Base-by-base conservation (phyloP, 2,113 vertebrate species). In the Pluvianellus socialis region DNA sequence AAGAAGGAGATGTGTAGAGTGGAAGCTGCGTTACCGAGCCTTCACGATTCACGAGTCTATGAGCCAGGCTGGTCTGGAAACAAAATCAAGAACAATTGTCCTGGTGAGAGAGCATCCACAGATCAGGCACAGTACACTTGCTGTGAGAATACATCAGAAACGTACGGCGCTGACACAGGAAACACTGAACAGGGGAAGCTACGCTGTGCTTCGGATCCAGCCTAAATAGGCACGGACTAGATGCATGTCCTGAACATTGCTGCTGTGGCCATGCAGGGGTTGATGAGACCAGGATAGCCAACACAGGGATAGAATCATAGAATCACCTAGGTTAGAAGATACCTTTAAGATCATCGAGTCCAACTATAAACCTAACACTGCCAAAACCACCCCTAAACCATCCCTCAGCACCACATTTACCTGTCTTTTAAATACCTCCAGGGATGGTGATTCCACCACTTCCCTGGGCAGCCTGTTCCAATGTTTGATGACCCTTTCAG, bases 1-100 rank as follows among this genome's bases (percentile, higher is more conserved):
- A 97, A 86, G 99, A 99, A 3, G 99, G 99, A 2, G 99, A 99
- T 0, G 99, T 99, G 98, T 99, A 99, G 86, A 99, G 99, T 19
- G 99, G 99, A 28, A 99, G 98, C 18, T 99, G 99, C 27, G 99
- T 99, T 30, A 99, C 94, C 0, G 99, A 98, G 73, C 98, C 98
- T 56, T 99, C 99, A 27, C 99, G 98, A 24, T 97, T 97, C 84
- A 98, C 98, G 7, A 99, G 97, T 87, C 99, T 98, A 92, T 99
- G 99, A 24, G 99, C 99, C 98, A 99, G 96, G 81, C 98, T 98
- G 79, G 98, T 95, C 99, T 99, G 98, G 1, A 76, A 97, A 97
- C 4, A 92, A 93, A 96, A 94, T 30, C 1, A 52, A 4, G 4
- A 42, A 5, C 7, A 17, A 17, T 7, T 0, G 9, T 28, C 61